Evolutionary conservation across 2,888 invertebrate species (phyloP).

Genomic region (Dyspetes luteomarginatus): DNA sequence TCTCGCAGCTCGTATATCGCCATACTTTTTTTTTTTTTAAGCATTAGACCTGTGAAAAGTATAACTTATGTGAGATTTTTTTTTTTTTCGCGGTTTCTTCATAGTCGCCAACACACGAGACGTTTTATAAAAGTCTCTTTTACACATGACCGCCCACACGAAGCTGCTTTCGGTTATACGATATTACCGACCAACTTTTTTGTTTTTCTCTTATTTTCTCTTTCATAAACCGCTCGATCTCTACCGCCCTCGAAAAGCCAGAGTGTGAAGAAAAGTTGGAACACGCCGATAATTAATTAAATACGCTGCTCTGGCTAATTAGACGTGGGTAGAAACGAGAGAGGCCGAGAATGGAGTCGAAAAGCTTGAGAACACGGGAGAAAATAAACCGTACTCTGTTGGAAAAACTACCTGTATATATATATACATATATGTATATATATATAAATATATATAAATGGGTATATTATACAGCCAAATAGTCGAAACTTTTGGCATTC

Average conservation of each 20-base stretch:
- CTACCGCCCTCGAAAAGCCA: neutral
- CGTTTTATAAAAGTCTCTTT: neutral
- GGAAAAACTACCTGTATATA: neutral
- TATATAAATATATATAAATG: neutral
- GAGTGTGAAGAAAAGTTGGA: slow-evolving; percentile 12
- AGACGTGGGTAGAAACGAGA: slow-evolving; percentile 15
- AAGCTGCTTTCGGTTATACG: neutral
- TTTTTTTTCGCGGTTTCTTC: neutral
- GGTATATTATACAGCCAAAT: too few relatives aligned
- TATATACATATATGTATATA: neutral
- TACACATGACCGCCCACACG: neutral
- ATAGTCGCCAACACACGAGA: neutral
- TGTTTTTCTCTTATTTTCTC: slow-evolving; percentile 2
- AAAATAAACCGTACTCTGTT: neutral
- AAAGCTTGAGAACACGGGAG: slow-evolving; percentile 3
- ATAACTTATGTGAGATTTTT: neutral
- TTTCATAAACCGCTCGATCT: neutral
- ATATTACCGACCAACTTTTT: neutral
- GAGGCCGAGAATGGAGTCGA: neutral
- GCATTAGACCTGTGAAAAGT: neutral
- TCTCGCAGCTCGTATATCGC: neutral
- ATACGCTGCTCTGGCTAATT: slow-evolving; percentile 46
- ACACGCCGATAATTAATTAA: slow-evolving; percentile 54
- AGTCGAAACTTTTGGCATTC: slow-evolving; percentile 37
- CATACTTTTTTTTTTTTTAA: neutral